Base-by-base conservation (phyloP, 2,797 vertebrate species). In the Botia almorhae region DNA sequence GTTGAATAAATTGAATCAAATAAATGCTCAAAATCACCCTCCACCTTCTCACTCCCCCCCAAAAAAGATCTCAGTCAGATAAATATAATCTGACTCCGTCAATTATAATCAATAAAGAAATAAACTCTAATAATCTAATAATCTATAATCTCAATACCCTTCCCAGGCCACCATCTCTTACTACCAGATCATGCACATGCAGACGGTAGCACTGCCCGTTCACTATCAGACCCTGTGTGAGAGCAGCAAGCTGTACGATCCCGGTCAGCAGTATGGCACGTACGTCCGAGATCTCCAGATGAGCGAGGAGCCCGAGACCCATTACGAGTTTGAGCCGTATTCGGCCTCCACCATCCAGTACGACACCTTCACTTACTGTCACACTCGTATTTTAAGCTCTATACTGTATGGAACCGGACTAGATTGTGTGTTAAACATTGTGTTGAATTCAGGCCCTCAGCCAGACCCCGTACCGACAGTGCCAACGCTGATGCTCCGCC, bases 161-260 rank as follows among this genome's bases (percentile, higher is more conserved):
- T 26, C 7, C 4, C 78, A 99, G 98, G 96, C 95, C 23, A 99
- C 98, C 17, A 96, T 99, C 90, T 96, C 97, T 75, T 98, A 97
- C 92, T 98, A 97, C 88, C 97, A 99, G 94, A 93, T 93, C 73
- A 98, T 99, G 97, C 97, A 98, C 92, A 96, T 95, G 94, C 96
- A 97, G 93, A 98, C 97, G 0, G 97, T 97, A 0, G 95, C 93
- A 0, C 85, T 97, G 89, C 98, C 98, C 0, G 97, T 99, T 43
- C 93, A 97, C 87, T 99, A 97, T 90, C 98, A 99, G 94, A 99
- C 97, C 0, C 91, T 99, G 88, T 98, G 97, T 0, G 98, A 99
- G 92, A 98, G 96, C 96, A 98, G 97, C 85, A 98, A 99, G 84
- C 93, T 98, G 29, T 99, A 99, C 0, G 98, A 98, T 89, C 96